A percentile compares a stretch with the other conserved stretches of the same genome.
Conservation (phyloP, 2,888 invertebrate genomes). For the Euspilapteryx auroguttella region DNA sequence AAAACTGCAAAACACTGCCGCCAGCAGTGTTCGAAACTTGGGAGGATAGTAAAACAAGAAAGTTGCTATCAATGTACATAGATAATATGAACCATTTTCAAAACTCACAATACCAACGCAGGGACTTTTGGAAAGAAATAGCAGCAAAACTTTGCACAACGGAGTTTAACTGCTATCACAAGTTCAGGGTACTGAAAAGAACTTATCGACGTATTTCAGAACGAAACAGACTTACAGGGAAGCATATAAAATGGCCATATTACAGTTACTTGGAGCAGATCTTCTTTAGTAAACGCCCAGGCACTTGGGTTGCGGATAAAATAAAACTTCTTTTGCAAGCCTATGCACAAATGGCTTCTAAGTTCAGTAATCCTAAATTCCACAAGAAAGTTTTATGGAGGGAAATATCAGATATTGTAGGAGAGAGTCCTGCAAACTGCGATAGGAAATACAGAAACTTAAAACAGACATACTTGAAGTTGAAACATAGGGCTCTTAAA, state of each 20-base stretch:
- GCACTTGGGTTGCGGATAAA: constrained; percentile 12
- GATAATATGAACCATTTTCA: constrained; percentile 34
- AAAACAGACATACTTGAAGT: constrained; percentile 39
- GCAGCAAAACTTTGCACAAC: constrained; percentile 30
- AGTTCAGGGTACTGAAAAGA: constrained; percentile 43
- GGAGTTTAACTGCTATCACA: constrained; percentile 43
- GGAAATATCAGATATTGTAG: constrained; percentile 28
- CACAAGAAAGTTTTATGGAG: constrained; percentile 47
- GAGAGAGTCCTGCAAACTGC: constrained; percentile 24
- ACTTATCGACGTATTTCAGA: constrained; percentile 38
- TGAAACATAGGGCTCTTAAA: constrained; percentile 24
- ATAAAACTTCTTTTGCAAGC: background rate
- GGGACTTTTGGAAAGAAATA: constrained; percentile 47
- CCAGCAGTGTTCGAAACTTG: constrained; percentile 29
- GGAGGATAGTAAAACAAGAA: constrained; percentile 36
- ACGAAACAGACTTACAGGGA: constrained; percentile 23
- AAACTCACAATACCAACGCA: constrained; percentile 26
- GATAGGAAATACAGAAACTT: constrained; percentile 47
- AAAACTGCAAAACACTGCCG: constrained; percentile 30
- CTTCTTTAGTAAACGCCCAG: constrained; percentile 10
- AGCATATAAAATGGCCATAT: constrained; percentile 37
- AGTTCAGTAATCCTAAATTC: constrained; percentile 33
- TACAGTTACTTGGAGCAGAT: constrained; percentile 39
- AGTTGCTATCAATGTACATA: constrained; percentile 31
- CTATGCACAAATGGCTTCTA: constrained; percentile 25